Base-by-base conservation (phyloP, 2,797 vertebrate genomes). In the Loris lydekkerianus region DNA sequence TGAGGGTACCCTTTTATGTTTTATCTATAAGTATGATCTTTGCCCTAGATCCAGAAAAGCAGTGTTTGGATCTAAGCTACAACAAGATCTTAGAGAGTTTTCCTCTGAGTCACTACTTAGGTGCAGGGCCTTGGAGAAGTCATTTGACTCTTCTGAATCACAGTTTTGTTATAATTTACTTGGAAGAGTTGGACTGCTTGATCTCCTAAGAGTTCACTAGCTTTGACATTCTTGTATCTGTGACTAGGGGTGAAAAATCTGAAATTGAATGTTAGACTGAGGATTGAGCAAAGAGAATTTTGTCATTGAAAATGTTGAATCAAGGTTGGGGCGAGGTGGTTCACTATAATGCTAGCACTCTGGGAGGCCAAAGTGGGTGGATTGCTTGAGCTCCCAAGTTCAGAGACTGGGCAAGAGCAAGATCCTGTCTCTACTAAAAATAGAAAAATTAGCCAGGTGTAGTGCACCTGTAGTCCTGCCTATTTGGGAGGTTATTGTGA, bases 231-330 rank as follows among this genome's bases (percentile, higher is more conserved):
- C 53, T 88, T 92, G 9, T 18, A 86, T 65, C 7, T 91, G 29
- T 83, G 4, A 90, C 70, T 87, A 69, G 77, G 18, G 5, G 20
- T 63, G 18, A 81, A 58, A 40, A 85, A 67, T 81, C 53, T 81
- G 75, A 94, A 94, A 78, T 65, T 88, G 21, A 95, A 72, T 75
- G 31, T 82, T 69, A 85, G 21, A 84, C 13, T 1, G 4, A 91
- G 63, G 58, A 78, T 31, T 15, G 92, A 81, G 18, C 34, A 81
- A 91, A 94, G 11, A 81, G 27, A 88, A 69, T 95, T 86, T 58
- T 91, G 49, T 70, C 61, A 27, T 40, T 86, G 53, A 95, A 96
- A 94, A 90, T 96, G n/a, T 37, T 72, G 49, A 92, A 20, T 91
- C 31, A 80, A 75, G 91, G 85, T 81, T 53, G 94, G 46, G 46